Percentiles rank a stretch among this genome's conserved stretches.
phyloP scores from a whole-genome alignment of 2,797 vertebrate species.

The Peromyscus melanophrys region DNA sequence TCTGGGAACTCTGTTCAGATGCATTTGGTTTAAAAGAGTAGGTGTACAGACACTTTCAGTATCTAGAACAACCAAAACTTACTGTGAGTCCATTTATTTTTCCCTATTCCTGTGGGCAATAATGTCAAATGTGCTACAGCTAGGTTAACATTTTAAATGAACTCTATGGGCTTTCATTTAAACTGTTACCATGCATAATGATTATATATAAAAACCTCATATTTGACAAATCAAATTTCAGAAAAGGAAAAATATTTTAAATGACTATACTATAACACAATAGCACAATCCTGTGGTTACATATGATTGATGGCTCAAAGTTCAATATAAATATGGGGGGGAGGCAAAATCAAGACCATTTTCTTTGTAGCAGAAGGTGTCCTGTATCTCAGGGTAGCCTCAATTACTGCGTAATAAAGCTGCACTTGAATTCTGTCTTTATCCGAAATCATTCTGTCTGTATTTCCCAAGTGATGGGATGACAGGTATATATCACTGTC shows the following conservation, averaged over 20 bases:
- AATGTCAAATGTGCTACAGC: neutral
- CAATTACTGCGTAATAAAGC: neutral
- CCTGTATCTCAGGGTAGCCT: accelerated
- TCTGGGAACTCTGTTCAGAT: neutral
- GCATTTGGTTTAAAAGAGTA: neutral
- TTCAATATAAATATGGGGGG: neutral
- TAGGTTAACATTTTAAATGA: neutral
- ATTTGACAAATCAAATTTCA: neutral
- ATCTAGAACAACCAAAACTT: neutral
- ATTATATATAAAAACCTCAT: neutral
- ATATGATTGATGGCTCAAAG: neutral
- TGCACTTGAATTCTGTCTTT: neutral
- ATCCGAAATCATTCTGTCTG: neutral
- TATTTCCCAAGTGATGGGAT: neutral
- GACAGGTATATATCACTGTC: neutral
- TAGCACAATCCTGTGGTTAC: neutral
- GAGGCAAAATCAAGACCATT: neutral
- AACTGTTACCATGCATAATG: neutral
- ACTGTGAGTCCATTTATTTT: neutral
- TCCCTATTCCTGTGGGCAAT: neutral
- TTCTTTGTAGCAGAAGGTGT: neutral
- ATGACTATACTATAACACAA: neutral
- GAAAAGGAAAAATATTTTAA: neutral
- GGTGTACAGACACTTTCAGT: neutral
- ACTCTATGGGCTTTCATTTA: neutral